Conservation (phyloP, 2,797 vertebrate genomes). For the Lophotriccus pileatus region DNA sequence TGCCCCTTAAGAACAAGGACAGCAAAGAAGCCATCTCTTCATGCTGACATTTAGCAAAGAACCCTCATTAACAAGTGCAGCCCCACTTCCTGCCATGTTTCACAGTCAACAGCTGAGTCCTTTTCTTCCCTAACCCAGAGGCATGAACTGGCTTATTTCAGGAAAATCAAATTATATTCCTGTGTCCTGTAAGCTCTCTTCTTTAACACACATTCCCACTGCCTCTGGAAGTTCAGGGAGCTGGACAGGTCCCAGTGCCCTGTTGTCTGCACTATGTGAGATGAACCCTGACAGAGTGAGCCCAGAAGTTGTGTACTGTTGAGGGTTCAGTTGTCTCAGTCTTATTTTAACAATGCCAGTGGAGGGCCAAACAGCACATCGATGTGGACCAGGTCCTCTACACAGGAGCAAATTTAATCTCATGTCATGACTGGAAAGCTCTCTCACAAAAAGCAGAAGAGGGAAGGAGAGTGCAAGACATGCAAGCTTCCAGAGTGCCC, state of each 20-base stretch:
- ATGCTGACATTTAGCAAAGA: background rate
- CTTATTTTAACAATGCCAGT: background rate
- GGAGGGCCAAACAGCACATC: background rate
- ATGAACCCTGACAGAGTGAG: background rate
- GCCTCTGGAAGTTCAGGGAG: background rate
- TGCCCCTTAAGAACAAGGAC: background rate
- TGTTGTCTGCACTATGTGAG: accelerated
- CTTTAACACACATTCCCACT: background rate
- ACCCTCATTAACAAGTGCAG: background rate
- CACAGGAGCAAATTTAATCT: background rate
- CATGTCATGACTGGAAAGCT: background rate
- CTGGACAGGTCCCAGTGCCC: background rate
- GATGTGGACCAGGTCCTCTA: background rate
- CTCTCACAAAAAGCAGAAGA: background rate
- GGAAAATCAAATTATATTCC: background rate
- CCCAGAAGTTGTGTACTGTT: background rate
- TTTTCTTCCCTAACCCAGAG: background rate
- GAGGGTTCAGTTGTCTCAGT: background rate
- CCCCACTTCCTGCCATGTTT: background rate
- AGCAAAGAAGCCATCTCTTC: background rate
- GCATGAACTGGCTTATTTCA: background rate
- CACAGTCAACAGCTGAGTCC: background rate
- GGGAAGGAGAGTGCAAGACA: background rate
- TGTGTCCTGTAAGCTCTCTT: background rate
- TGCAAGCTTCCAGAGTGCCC: background rate